Evolutionary conservation across 2,113 vertebrate species (phyloP).

Genomic region (Trinectes maculatus): DNA sequence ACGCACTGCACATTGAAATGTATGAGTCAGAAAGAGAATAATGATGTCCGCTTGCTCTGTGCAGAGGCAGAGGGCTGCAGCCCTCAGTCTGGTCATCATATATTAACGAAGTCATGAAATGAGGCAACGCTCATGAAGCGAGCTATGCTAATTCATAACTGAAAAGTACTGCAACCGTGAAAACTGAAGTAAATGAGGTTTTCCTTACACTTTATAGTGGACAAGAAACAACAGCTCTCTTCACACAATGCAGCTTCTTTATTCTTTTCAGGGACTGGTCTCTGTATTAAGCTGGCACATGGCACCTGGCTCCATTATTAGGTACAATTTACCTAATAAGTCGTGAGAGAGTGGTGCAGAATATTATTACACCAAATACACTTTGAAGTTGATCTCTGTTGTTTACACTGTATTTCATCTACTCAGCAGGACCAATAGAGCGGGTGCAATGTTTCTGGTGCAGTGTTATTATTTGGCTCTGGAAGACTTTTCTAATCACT

Average conservation of each 20-base stretch:
- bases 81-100: conserved; percentile 60
- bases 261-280: conserved; percentile 12
- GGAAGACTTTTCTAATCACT: conserved; percentile 33
- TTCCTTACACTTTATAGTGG: conserved; percentile 7
- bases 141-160: conserved; percentile 36
- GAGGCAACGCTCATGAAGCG: conserved; percentile 41
- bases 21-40: conserved; percentile 76
- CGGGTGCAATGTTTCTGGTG: neutral
- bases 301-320: neutral
- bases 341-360: neutral
- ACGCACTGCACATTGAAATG: conserved; percentile 76
- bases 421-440: neutral
- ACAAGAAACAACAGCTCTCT: too few relatives aligned
- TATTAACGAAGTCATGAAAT: conserved; percentile 49
- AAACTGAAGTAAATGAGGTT: neutral
- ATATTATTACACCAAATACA: too few relatives aligned
- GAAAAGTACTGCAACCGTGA: conserved; percentile 1
- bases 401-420: neutral
- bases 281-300: neutral
- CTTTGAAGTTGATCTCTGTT: too few relatives aligned
- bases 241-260: neutral
- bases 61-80: conserved; percentile 52
- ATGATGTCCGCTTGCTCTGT: conserved; percentile 65
- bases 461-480: conserved; percentile 5
- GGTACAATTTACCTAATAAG: neutral